Evolutionary conservation across 2,888 invertebrate species (phyloP).

Genomic region (Magallana nippona): DNA sequence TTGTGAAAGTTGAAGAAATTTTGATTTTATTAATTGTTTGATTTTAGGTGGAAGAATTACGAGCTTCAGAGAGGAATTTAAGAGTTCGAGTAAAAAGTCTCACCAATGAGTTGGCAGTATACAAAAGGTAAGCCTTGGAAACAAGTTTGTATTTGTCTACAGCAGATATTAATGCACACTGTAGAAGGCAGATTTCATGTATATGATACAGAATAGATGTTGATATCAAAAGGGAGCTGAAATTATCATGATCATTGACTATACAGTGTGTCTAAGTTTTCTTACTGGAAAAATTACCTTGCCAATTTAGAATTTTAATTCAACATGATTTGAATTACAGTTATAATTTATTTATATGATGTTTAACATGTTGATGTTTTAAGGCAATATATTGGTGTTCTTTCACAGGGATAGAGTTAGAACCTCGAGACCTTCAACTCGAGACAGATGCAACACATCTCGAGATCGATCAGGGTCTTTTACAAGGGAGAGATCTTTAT

Average conservation of each 20-base stretch:
- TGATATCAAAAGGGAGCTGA: too few species aligned
- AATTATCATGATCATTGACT: too few species aligned
- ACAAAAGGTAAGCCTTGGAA: conserved; percentile 69
- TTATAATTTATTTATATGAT: too few species aligned
- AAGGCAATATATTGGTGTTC: not conserved
- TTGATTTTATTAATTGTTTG: not conserved
- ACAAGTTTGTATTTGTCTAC: not conserved
- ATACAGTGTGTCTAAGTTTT: too few species aligned
- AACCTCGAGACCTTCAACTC: conserved; percentile 60
- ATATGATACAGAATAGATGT: too few species aligned
- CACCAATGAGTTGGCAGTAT: conserved; percentile 78
- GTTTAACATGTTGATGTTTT: not conserved
- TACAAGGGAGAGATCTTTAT: conserved; percentile 64
- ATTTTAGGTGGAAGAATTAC: conserved; percentile 76
- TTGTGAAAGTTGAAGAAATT: too few species aligned
- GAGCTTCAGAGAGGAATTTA: conserved; percentile 78
- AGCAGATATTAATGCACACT: not conserved
- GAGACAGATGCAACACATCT: conserved; percentile 63
- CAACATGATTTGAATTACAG: too few species aligned
- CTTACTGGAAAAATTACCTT: too few species aligned
- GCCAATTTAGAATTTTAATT: too few species aligned
- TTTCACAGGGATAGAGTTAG: conserved; percentile 37
- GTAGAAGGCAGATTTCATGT: not conserved
- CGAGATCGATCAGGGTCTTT: conserved; percentile 61
- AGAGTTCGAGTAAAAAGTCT: conserved; percentile 76